Conservation (phyloP, 2,888 invertebrate species). For the Leuctra nigra region DNA sequence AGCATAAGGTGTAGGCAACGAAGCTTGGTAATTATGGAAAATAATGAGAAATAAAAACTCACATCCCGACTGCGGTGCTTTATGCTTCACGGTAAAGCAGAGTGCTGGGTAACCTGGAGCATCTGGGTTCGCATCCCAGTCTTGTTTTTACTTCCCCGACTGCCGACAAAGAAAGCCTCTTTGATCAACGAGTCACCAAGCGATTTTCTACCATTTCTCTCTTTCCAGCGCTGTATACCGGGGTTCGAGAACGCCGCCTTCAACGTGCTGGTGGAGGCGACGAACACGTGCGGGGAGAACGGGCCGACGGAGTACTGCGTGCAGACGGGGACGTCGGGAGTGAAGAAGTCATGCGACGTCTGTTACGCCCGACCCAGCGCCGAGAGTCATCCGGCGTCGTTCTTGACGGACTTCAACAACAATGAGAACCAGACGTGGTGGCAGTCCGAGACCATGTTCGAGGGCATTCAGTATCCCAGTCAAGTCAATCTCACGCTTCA, state of each 20-base stretch:
- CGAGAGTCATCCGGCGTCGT: conserved; percentile 61
- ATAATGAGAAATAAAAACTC: too few relatives aligned
- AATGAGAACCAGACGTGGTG: conserved; percentile 91
- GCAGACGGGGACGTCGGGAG: conserved; percentile 69
- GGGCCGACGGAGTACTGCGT: conserved; percentile 78
- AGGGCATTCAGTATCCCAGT: conserved; percentile 84
- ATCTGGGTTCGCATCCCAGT: too few relatives aligned
- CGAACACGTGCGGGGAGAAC: conserved; percentile 91
- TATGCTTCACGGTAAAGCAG: too few relatives aligned
- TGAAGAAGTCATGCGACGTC: conserved; percentile 68
- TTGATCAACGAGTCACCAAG: too few relatives aligned
- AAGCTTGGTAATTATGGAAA: too few relatives aligned
- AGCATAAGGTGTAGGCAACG: too few relatives aligned
- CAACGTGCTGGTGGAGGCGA: conserved; percentile 80
- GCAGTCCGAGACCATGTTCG: conserved; percentile 97
- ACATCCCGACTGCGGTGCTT: too few relatives aligned
- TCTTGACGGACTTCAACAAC: conserved; percentile 86
- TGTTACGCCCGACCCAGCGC: conserved; percentile 55
- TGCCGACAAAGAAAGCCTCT: too few relatives aligned
- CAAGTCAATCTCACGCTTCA: conserved; percentile 89
- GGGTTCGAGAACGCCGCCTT: conserved; percentile 96
- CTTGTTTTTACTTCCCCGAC: too few relatives aligned
- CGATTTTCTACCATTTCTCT: too few relatives aligned
- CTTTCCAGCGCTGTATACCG: conserved; percentile 82
- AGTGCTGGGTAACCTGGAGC: too few relatives aligned